Evolutionary conservation across 2,888 invertebrate species (phyloP).

Genomic region (Nymphalis c-album): DNA sequence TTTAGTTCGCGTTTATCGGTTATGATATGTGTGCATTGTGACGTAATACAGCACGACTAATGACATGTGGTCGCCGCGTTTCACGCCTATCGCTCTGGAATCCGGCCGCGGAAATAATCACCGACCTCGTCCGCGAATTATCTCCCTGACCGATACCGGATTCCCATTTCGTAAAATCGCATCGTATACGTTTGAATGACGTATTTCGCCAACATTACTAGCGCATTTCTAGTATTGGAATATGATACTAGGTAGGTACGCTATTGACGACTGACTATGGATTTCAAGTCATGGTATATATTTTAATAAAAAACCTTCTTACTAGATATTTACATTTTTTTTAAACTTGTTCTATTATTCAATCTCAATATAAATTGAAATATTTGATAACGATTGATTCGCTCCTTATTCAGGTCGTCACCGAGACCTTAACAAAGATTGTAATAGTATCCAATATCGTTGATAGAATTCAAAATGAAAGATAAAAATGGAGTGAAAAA

Average conservation of each 20-base stretch:
- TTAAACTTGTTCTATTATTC: too few relatives aligned
- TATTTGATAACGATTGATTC: too few relatives aligned
- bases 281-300: too few relatives aligned
- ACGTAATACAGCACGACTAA: slow-evolving; percentile 6
- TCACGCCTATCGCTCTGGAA: slow-evolving; percentile 53
- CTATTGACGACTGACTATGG: not conserved
- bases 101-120: slow-evolving; percentile 61
- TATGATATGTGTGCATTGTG: not conserved
- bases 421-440: too few relatives aligned
- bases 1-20: too few relatives aligned
- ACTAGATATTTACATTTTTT: too few relatives aligned
- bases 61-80: slow-evolving; percentile 33
- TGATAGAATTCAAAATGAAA: slow-evolving; percentile 40
- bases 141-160: slow-evolving; percentile 55
- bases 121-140: slow-evolving; percentile 59
- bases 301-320: too few relatives aligned
- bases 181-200: slow-evolving; percentile 28
- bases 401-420: too few relatives aligned
- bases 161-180: slow-evolving; percentile 55
- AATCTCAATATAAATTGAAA: too few relatives aligned
- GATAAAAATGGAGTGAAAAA: slow-evolving; percentile 57
- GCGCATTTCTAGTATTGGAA: not conserved
- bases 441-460: slow-evolving; percentile 9
- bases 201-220: slow-evolving; percentile 19
- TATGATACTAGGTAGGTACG: slow-evolving; percentile 2